Evolutionary conservation across 2,113 vertebrate genomes (phyloP).

Genomic region (Grammomys surdaster): DNA sequence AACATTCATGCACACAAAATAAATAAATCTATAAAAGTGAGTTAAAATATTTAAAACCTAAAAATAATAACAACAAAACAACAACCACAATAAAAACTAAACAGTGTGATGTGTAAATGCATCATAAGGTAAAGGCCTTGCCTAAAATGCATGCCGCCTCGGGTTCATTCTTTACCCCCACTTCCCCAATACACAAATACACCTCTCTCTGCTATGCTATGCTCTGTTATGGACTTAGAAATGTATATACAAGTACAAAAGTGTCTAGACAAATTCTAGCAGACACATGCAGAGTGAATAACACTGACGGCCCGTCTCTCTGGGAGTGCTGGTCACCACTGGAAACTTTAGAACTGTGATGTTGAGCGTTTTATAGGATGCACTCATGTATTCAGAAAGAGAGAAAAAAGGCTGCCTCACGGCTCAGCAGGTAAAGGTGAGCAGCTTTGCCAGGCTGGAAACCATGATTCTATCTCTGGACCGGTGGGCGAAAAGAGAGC

Average conservation of each 20-base stretch:
- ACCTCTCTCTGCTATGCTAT: neutral
- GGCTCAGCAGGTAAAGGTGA: neutral
- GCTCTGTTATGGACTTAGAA: neutral
- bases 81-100: no score
- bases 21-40: neutral
- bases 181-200: neutral
- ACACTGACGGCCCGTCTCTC: neutral
- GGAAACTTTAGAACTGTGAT: slow-evolving; percentile 3
- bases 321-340: neutral
- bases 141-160: neutral
- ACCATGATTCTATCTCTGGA: neutral
- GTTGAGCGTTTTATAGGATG: neutral
- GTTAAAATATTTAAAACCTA: neutral
- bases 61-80: no score
- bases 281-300: slow-evolving; percentile 2
- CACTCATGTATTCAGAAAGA: slow-evolving; percentile 14
- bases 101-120: neutral
- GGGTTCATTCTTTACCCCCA: no score
- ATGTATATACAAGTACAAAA: neutral
- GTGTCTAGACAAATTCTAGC: slow-evolving; percentile 12
- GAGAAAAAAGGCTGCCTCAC: neutral
- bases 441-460: neutral
- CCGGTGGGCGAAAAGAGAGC: neutral
- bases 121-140: neutral
- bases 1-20: neutral